Percentiles rank a stretch among this genome's conserved stretches.
phyloP scores from a whole-genome alignment of 2,888 invertebrate genomes.

The Antitype chi region DNA sequence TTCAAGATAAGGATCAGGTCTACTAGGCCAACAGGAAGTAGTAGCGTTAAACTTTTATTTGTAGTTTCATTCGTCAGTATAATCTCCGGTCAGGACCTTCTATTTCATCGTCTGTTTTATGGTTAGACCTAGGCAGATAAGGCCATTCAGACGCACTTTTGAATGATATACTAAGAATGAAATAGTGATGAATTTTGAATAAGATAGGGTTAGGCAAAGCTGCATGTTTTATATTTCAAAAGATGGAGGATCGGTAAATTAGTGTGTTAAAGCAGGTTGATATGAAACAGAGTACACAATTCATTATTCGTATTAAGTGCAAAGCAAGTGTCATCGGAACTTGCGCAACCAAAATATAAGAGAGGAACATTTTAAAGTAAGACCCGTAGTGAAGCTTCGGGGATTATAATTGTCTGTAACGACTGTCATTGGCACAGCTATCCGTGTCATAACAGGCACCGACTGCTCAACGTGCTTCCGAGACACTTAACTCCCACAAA shows the following conservation, averaged over 20 bases:
- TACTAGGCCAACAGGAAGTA: constrained; percentile 7
- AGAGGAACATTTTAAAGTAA: constrained; percentile 1
- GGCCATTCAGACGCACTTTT: not conserved
- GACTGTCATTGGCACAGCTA: constrained; percentile 20
- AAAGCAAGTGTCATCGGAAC: not conserved
- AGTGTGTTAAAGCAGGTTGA: constrained; percentile 20
- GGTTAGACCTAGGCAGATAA: constrained; percentile 4
- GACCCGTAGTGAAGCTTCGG: constrained; percentile 2
- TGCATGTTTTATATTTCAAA: not conserved
- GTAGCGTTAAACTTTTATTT: constrained; percentile 2
- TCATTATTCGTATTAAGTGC: not conserved
- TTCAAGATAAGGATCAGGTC: constrained; percentile 33
- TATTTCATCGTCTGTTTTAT: constrained; percentile 30
- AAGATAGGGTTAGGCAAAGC: constrained; percentile 13
- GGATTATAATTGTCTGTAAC: constrained; percentile 18
- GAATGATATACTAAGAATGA: constrained; percentile 4
- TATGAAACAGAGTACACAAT: constrained; percentile 1
- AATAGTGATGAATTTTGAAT: constrained; percentile 17
- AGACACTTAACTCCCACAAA: constrained; percentile 4
- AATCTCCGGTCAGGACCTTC: constrained; percentile 21
- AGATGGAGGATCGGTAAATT: not conserved
- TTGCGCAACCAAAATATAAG: constrained; percentile 14
- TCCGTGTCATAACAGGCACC: constrained; percentile 14
- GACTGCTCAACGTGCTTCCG: not conserved
- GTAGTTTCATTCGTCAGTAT: constrained; percentile 24